Evolutionary conservation across 2,888 invertebrate species (phyloP), one percentile per base, ranked within the genome.

Genomic region (Dryobota labecula): DNA sequence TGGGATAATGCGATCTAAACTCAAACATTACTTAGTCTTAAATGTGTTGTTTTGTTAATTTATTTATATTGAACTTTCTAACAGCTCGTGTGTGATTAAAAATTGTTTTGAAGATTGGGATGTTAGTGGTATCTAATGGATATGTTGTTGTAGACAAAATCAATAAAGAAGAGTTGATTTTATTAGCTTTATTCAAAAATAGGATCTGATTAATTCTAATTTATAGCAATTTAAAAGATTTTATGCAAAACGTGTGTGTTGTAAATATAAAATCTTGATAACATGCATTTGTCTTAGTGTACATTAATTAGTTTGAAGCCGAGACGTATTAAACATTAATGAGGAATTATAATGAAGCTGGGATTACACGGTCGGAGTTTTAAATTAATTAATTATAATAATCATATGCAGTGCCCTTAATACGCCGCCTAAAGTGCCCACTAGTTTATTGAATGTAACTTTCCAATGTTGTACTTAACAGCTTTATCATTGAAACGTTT

Each of bases 1-100:
- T 86, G 90, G 93, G 94, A 92, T 94, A 95, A 94, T 92, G 91
- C 88, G 92, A 94, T 94, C 91, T 90, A 89, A 93, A 93, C 90
- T 92, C 91, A 91, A 94, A 94, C 92, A 94, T 93, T 91, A 92
- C 88, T 93, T 88, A 88, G 88, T 89, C 86, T 89, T 89, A 87
- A 89, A 89, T 90, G 88, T 90, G 90, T 91, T 88, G 89, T 90
- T 90, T 90, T 87, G 83, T 89, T 89, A 86, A 88, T 90, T 90
- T 88, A 89, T 89, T 89, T 89, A 86, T 84, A 86, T 87, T 83
- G 68, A 81, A 73, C 70, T 82, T 78, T 84, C 78, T 72, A 77
- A 74, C 76, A 78, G 70, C 63, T 86, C 70, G 68, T 75, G 78
- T 77, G 56, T 81, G 78, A 84, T 80, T 65, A 75, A 64, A 53